These are phyloP conservation scores for Bombus affinis DNA, from an alignment of 1,140 invertebrate genomes.

Conservation along the genomic window DNA sequence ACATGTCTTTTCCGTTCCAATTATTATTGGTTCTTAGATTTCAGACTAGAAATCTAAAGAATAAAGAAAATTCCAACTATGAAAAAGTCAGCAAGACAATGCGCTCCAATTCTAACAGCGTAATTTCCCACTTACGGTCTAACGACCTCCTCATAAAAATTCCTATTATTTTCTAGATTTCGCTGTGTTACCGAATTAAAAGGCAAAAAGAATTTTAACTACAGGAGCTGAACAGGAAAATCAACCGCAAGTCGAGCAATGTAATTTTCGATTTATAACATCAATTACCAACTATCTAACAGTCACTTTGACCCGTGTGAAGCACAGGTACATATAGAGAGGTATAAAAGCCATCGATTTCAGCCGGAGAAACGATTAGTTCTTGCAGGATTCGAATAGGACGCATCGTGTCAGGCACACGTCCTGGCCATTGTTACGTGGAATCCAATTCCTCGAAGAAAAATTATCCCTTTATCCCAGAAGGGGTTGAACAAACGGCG, in stretches of 20 bases:
- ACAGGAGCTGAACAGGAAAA: rapidly evolving
- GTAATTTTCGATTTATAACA: not conserved
- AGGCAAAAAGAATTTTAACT: not conserved
- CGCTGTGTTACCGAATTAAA: not conserved
- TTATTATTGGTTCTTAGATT: too few relatives aligned
- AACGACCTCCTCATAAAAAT: too few relatives aligned
- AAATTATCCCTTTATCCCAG: constrained; percentile 35
- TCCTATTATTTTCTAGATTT: too few relatives aligned
- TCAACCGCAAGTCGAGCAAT: not conserved
- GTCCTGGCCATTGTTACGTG: constrained; percentile 18
- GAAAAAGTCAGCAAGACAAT: too few relatives aligned
- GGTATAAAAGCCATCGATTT: not conserved
- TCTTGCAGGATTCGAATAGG: not conserved
- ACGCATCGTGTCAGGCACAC: constrained; percentile 28
- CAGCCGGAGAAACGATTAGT: constrained; percentile 17
- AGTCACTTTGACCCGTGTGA: not conserved
- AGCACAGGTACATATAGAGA: too few relatives aligned
- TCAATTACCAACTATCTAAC: not conserved
- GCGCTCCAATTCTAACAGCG: not conserved
- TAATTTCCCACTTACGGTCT: too few relatives aligned
- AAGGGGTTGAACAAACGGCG: constrained; percentile 34
- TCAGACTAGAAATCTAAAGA: not conserved
- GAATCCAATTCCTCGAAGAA: constrained; percentile 17
- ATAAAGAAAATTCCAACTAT: too few relatives aligned
- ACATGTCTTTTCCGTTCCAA: too few relatives aligned